Evolutionary conservation across 1,140 invertebrate species (phyloP).

Genomic region (Leptestheria dahalacensis): DNA sequence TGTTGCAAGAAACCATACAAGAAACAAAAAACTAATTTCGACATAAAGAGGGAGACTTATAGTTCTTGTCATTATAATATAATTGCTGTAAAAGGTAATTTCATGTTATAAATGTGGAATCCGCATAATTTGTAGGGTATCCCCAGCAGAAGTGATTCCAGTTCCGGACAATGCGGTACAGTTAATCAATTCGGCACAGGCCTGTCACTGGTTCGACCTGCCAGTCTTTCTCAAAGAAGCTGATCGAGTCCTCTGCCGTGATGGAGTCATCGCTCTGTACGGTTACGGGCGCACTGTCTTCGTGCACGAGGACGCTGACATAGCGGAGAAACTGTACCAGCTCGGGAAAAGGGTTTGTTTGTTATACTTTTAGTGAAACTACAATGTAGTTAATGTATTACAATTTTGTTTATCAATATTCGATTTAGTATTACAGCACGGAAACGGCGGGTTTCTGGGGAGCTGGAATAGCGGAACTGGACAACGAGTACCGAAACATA

Average conservation of each 20-base stretch:
- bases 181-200: constrained; percentile 28
- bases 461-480: background rate
- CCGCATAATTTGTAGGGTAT: constrained; percentile 19
- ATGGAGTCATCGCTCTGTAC: constrained; percentile 30
- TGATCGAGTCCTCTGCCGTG: constrained; percentile 27
- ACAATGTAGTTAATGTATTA: too few species aligned
- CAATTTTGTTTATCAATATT: background rate
- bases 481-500: constrained; percentile 4
- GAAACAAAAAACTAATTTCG: too few species aligned
- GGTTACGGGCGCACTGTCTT: constrained; percentile 23
- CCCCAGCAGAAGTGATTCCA: constrained; percentile 26
- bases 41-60: too few species aligned
- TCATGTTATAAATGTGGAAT: background rate
- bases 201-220: constrained; percentile 36
- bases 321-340: background rate
- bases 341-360: background rate
- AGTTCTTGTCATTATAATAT: background rate
- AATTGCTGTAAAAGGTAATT: background rate
- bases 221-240: constrained; percentile 33
- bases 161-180: constrained; percentile 26
- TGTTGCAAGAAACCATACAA: too few species aligned
- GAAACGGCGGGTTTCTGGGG: constrained; percentile 3
- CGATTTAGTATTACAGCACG: background rate
- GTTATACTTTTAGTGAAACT: too few species aligned
- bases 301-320: background rate